These are phyloP conservation scores for Psix sp. DNA, from an alignment of 1,140 invertebrate genomes.

Conservation along the genomic window DNA sequence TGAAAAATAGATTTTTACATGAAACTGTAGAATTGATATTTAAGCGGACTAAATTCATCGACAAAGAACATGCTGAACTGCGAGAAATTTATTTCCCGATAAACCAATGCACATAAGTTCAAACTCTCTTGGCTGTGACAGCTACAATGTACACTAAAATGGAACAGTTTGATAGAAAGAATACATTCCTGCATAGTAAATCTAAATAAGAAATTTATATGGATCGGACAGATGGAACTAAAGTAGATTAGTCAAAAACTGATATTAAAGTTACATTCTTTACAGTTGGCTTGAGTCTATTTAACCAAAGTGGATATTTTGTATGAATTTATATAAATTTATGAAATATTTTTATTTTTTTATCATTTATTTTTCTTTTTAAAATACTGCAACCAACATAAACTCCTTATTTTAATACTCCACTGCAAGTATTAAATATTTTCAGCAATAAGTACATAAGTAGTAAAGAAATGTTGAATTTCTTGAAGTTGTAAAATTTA, in stretches of 20 bases:
- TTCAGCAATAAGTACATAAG: too few species aligned
- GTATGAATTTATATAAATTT: not conserved
- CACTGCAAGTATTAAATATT: too few species aligned
- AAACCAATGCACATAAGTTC: constrained; percentile 28
- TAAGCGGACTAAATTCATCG: constrained; percentile 10
- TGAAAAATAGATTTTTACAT: not conserved
- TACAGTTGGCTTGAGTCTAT: constrained; percentile 14
- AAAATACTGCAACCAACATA: too few species aligned
- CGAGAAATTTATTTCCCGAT: constrained; percentile 39
- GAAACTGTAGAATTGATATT: constrained; percentile 28
- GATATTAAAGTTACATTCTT: constrained; percentile 22
- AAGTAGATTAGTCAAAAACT: constrained; percentile 42
- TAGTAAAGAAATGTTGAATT: too few species aligned
- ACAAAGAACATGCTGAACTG: constrained; percentile 22
- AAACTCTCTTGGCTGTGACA: constrained; percentile 38
- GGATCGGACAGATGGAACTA: constrained; percentile 19
- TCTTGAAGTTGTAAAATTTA: too few species aligned
- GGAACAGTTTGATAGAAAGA: constrained; percentile 33
- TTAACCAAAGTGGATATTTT: constrained; percentile 1
- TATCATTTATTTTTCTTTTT: too few species aligned
- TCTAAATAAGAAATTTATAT: constrained; percentile 38
- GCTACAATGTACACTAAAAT: constrained; percentile 37
- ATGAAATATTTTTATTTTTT: too few species aligned
- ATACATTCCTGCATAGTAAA: constrained; percentile 36
- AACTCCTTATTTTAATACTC: too few species aligned